These are phyloP conservation scores for Phaenicophaeus curvirostris DNA, from an alignment of 2,797 vertebrate genomes.

Conservation along the genomic window DNA sequence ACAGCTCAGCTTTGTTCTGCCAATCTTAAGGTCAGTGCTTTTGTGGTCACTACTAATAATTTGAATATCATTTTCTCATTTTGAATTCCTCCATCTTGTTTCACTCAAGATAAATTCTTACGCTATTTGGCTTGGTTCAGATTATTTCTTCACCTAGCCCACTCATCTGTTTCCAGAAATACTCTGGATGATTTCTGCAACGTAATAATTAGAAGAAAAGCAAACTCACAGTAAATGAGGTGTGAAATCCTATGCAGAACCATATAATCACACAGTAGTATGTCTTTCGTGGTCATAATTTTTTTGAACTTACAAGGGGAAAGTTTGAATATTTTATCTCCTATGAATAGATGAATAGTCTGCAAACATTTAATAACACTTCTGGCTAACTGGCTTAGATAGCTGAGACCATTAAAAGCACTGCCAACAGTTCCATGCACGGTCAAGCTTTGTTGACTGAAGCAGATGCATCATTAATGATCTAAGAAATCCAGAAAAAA, in stretches of 20 bases:
- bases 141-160: neutral
- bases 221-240: neutral
- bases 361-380: conserved; percentile 8
- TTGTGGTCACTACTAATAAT: neutral
- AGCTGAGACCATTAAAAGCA: neutral
- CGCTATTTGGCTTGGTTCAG: neutral
- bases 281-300: neutral
- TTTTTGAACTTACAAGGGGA: neutral
- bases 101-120: neutral
- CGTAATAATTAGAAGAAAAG: neutral
- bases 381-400: neutral
- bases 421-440: neutral
- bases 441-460: neutral
- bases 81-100: neutral
- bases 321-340: conserved; percentile 1
- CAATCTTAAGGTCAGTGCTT: neutral
- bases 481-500: neutral
- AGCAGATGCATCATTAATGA: conserved; percentile 29
- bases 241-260: neutral
- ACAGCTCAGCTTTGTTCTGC: neutral
- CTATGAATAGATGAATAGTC: neutral
- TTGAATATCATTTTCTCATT: neutral
- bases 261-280: neutral
- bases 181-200: neutral
- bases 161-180: neutral